phyloP scores from a whole-genome alignment of 92 coral and sea anemone species.

The Porites evermanni region DNA sequence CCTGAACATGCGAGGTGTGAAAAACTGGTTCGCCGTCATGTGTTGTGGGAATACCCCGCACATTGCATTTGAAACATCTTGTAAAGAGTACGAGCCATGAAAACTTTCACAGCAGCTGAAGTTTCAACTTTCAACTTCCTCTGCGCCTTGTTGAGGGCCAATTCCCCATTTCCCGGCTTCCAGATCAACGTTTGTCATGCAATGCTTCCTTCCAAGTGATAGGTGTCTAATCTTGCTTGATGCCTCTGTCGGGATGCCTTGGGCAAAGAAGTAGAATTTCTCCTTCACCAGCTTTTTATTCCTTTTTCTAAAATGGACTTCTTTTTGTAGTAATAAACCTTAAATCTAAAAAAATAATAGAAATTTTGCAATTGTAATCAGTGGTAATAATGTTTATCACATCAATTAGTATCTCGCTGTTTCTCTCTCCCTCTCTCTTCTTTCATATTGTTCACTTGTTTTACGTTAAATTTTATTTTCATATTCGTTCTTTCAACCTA shows the following conservation, averaged over 20 bases:
- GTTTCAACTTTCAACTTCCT: slow-evolving; percentile 56
- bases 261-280: slow-evolving; percentile 59
- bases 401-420: no score
- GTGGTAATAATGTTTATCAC: no score
- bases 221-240: not conserved
- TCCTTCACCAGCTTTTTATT: slow-evolving; percentile 61
- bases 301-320: slow-evolving; percentile 17
- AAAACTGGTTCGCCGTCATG: slow-evolving; percentile 70
- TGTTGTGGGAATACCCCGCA: slow-evolving; percentile 73
- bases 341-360: no score
- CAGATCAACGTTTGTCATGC: slow-evolving; percentile 58
- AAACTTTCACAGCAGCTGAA: slow-evolving; percentile 74
- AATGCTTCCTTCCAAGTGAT: slow-evolving; percentile 51
- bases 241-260: slow-evolving; percentile 34
- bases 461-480: no score
- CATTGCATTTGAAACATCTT: slow-evolving; percentile 35
- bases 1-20: slow-evolving; percentile 69
- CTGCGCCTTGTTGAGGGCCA: slow-evolving; percentile 60
- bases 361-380: no score
- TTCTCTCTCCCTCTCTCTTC: no score
- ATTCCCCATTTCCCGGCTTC: slow-evolving; percentile 64
- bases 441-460: no score
- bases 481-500: no score
- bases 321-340: slow-evolving; percentile 56
- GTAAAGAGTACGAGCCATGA: slow-evolving; percentile 29